These are phyloP conservation scores for Acropternis orthonyx DNA, from an alignment of 2,797 vertebrate species.

Conservation along the genomic window DNA sequence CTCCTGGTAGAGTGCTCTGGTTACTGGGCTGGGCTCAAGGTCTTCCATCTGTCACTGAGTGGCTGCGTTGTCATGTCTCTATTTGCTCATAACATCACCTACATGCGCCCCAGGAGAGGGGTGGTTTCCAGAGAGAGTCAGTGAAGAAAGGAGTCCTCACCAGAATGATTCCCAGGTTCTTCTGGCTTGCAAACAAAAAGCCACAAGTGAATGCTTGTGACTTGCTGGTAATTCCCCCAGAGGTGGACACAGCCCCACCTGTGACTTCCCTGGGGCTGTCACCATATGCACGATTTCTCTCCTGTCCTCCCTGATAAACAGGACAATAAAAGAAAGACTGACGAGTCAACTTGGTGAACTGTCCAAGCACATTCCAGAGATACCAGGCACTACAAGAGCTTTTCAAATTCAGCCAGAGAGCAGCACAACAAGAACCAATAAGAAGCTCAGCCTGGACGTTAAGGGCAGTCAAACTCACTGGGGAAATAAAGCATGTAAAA, in stretches of 20 bases:
- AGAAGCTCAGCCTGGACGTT: slow-evolving; percentile 26
- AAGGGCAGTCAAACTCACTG: neutral
- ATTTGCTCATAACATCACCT: neutral
- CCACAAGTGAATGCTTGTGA: neutral
- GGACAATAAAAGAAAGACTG: neutral
- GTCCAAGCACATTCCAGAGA: slow-evolving; percentile 27
- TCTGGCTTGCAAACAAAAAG: neutral
- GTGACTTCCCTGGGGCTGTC: neutral
- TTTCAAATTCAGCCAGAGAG: slow-evolving; percentile 1
- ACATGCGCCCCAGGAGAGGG: neutral
- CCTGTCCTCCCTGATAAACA: neutral
- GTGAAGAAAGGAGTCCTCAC: neutral
- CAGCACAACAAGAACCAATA: neutral
- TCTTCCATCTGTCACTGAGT: neutral
- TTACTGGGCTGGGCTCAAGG: neutral
- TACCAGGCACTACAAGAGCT: neutral
- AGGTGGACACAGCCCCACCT: neutral
- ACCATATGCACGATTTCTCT: fast-evolving
- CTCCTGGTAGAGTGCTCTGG: neutral
- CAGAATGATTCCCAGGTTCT: neutral
- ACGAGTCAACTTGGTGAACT: neutral
- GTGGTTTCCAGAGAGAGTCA: neutral
- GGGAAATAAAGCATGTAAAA: neutral
- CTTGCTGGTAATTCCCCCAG: neutral
- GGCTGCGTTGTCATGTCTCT: neutral